These are phyloP conservation scores for Hippocampus abdominalis DNA, from an alignment of 2,113 vertebrate genomes.

Conservation along the genomic window DNA sequence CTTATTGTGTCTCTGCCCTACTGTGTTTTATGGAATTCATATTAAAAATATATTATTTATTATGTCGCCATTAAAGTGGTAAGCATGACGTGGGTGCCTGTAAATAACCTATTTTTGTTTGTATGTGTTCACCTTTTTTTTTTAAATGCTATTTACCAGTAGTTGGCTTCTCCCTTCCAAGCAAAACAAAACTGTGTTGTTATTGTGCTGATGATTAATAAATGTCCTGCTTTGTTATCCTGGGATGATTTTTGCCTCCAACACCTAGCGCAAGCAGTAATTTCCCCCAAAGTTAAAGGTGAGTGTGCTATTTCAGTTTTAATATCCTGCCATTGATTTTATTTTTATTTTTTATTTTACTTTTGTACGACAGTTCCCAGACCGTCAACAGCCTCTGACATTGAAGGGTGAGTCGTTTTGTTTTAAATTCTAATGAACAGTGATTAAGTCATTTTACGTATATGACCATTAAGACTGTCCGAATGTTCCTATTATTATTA, in stretches of 20 bases:
- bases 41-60: conserved; percentile 40
- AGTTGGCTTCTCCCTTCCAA: conserved; percentile 28
- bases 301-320: not conserved
- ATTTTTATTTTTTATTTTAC: not conserved
- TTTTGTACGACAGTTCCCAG: not conserved
- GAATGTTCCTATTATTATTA: not conserved
- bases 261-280: not conserved
- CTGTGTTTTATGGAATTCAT: conserved; percentile 8
- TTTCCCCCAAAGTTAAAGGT: not conserved
- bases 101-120: conserved; percentile 67
- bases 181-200: conserved; percentile 64
- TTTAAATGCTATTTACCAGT: conserved; percentile 47
- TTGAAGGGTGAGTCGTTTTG: no score
- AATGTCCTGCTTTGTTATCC: not conserved
- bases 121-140: conserved; percentile 68
- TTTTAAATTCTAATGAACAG: not conserved
- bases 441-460: not conserved
- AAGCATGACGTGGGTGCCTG: conserved; percentile 43
- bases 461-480: not conserved
- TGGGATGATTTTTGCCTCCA: not conserved
- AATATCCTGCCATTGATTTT: not conserved
- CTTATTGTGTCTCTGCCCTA: not conserved
- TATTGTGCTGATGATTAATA: conserved; percentile 60
- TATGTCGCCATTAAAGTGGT: conserved; percentile 20
- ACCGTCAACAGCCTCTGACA: not conserved